Conservation (phyloP, 2,797 vertebrate genomes). For the Sebastes vulpes region DNA sequence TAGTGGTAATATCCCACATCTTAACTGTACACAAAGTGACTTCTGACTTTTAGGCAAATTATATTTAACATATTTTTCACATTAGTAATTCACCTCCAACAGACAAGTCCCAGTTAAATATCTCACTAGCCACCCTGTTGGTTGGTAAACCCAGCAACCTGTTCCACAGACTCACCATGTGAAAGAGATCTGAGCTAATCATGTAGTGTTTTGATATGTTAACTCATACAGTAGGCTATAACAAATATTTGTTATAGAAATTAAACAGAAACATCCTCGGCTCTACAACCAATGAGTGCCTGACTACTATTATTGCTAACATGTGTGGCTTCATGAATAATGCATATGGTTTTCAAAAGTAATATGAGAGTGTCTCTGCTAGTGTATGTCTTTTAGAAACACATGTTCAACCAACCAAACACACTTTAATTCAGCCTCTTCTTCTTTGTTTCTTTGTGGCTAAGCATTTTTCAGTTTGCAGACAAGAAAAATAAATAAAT, state of each 20-base stretch:
- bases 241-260: background rate
- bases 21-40: too few species aligned
- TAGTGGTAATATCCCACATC: too few species aligned
- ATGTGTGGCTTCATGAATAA: constrained; percentile 29
- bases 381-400: too few species aligned
- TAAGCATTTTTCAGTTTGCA: background rate
- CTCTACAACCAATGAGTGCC: background rate
- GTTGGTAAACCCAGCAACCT: too few species aligned
- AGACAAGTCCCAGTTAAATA: too few species aligned
- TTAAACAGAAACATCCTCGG: background rate
- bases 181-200: background rate
- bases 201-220: background rate
- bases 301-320: background rate
- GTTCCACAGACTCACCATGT: too few species aligned
- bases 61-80: too few species aligned
- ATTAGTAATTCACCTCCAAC: too few species aligned
- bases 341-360: constrained; percentile 17
- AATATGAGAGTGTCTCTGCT: constrained; percentile 11
- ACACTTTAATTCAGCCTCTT: background rate
- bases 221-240: background rate
- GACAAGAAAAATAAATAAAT: background rate
- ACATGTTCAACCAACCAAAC: background rate
- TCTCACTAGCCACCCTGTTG: too few species aligned
- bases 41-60: too few species aligned
- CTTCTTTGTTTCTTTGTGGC: background rate